Conservation (phyloP, 2,113 vertebrate genomes). For the Protobothrops flavoviridis region DNA sequence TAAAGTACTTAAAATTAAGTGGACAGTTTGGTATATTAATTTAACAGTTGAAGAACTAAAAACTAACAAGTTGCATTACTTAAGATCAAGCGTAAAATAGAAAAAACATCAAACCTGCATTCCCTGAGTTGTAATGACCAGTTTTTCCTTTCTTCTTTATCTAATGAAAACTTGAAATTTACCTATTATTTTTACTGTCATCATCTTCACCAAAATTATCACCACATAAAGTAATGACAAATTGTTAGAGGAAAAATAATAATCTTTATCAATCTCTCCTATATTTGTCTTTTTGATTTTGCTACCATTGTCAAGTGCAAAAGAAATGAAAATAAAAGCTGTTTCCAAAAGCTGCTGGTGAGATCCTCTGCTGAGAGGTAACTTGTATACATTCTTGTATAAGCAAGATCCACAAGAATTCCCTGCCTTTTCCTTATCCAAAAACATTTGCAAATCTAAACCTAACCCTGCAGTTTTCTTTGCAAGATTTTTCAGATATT, state of each 20-base stretch:
- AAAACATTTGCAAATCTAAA: conserved; percentile 10
- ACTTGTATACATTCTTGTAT: not conserved
- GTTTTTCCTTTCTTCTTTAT: not conserved
- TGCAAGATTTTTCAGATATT: too few species aligned
- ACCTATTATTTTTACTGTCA: not conserved
- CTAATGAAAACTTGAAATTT: not conserved
- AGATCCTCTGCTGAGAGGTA: not conserved
- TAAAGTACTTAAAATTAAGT: not conserved
- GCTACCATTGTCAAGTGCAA: not conserved
- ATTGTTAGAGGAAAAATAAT: not conserved
- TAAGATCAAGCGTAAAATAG: not conserved
- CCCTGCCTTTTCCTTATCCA: not conserved
- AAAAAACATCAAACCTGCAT: not conserved
- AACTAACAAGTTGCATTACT: not conserved
- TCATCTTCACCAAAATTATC: not conserved
- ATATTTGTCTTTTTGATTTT: not conserved
- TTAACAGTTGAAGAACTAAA: not conserved
- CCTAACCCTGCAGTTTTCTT: too few species aligned
- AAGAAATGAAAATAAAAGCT: not conserved
- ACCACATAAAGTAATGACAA: not conserved
- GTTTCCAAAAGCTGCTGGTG: too few species aligned
- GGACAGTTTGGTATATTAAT: not conserved
- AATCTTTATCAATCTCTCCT: not conserved
- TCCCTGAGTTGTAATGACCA: not conserved
- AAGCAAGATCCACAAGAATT: not conserved